These are phyloP conservation scores for Drosophila lacertosa DNA, from an alignment of 1,140 invertebrate species.

Conservation along the genomic window DNA sequence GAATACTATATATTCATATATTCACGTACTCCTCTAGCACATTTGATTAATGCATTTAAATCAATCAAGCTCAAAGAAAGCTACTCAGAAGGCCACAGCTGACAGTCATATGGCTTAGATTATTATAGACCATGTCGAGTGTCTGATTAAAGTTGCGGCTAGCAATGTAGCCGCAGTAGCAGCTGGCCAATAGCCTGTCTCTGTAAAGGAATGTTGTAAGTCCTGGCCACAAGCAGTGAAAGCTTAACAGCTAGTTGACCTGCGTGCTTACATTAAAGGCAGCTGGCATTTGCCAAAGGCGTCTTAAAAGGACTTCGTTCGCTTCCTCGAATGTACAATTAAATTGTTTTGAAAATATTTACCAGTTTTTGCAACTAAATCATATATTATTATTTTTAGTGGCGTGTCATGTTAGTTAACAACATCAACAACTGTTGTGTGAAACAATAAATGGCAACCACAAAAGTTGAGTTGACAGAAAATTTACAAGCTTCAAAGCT, in stretches of 20 bases:
- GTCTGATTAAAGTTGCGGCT: conserved; percentile 1
- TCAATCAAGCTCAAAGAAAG: conserved; percentile 1
- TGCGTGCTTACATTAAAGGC: too few relatives aligned
- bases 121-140: neutral
- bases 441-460: neutral
- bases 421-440: too few relatives aligned
- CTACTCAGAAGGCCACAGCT: neutral
- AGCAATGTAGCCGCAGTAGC: neutral
- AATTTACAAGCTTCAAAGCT: neutral
- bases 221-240: neutral
- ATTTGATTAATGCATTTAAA: neutral
- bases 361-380: neutral
- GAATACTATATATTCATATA: neutral
- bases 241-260: too few relatives aligned
- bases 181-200: neutral
- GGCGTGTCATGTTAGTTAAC: neutral
- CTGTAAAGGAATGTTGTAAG: neutral
- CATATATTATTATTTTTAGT: neutral
- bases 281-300: neutral
- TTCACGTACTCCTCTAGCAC: neutral
- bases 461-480: neutral
- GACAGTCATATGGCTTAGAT: neutral
- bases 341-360: neutral
- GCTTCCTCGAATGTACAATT: neutral
- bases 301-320: neutral